A percentile compares a stretch with the other conserved stretches of the same genome.
Conservation (phyloP, 2,888 invertebrate genomes). For the Cataglyphis rosenhaueri region DNA sequence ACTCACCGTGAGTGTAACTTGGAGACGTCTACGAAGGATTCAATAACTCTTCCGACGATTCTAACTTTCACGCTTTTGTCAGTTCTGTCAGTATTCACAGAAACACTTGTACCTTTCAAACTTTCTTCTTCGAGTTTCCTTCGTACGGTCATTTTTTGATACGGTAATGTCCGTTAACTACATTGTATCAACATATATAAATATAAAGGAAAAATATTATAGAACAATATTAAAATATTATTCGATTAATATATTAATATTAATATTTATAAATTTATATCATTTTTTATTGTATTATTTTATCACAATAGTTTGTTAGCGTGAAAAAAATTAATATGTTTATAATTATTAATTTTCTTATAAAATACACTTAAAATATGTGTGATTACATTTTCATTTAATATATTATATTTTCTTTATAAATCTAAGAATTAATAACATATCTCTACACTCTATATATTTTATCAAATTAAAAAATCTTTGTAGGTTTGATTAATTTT, state of each 20-base stretch:
- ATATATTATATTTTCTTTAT: neutral
- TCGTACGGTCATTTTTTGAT: neutral
- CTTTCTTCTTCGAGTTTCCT: neutral
- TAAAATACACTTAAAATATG: neutral
- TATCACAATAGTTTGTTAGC: neutral
- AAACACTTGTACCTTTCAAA: neutral
- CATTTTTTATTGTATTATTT: neutral
- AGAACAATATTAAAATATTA: neutral
- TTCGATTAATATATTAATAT: neutral
- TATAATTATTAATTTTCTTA: neutral
- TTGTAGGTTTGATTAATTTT: neutral
- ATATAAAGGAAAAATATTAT: neutral
- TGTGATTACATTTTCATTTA: neutral
- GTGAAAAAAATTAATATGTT: neutral
- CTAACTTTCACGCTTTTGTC: conserved; percentile 54
- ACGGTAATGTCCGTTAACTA: neutral
- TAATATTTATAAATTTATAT: neutral
- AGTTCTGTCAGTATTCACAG: conserved; percentile 7
- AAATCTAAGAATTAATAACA: neutral
- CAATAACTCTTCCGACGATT: conserved; percentile 61
- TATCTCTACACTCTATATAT: neutral
- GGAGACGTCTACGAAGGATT: conserved; percentile 60
- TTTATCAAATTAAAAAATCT: neutral
- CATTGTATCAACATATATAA: neutral
- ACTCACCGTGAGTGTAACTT: conserved; percentile 56